Evolutionary conservation across 2,113 vertebrate genomes (phyloP), one percentile per base, ranked within the genome.

Genomic region (Leptodactylus fuscus): DNA sequence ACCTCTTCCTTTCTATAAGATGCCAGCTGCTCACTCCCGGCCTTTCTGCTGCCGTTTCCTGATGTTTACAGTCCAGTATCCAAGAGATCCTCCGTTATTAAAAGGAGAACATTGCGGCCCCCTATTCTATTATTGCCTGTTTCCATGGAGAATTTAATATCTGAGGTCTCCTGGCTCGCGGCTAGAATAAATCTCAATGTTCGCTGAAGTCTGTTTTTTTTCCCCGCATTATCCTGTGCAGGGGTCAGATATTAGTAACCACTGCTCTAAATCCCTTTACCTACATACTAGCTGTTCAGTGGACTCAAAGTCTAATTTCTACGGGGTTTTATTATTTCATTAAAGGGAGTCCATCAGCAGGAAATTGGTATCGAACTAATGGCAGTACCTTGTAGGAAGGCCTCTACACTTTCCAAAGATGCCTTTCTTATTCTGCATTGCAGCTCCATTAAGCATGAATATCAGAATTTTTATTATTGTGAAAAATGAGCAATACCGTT

Each of bases 81-180:
- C 22, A 65, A 4, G 41, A 65, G 60, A 81, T 18, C 79, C 58
- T 65, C 27, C 12, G 29, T 49, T 69, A 81, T 34, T 69, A 81
- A 69, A 24, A 81, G 58, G 36, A 81, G 80, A 69, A 81, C 44
- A 81, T 27, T 32, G 53, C 29, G 49, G 48, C 53, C 69, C 44
- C 29, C 15, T 27, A 8, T 58, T 58, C 55, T 13, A 83, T 73
- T 58, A 83, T 58, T 58, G 11, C 29, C 55, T 2, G 81, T 83
- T 83, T 53, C 67, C 81, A 83, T 83, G 81, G 81, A 83, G 81
- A 83, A 58, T 83, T 73, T 73, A 73, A 73, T 83, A 73, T 83
- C 67, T 83, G 18, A 70, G 38, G 65, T 36, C 81, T 70, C 44
- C 62, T 34, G 62, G 62, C 46, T 69, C 6, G 67, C 13, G 2